A percentile compares a stretch with the other conserved stretches of the same genome.
Evolutionary conservation across 2,888 invertebrate genomes (phyloP).

Genomic region (Eristalinus aeneus): DNA sequence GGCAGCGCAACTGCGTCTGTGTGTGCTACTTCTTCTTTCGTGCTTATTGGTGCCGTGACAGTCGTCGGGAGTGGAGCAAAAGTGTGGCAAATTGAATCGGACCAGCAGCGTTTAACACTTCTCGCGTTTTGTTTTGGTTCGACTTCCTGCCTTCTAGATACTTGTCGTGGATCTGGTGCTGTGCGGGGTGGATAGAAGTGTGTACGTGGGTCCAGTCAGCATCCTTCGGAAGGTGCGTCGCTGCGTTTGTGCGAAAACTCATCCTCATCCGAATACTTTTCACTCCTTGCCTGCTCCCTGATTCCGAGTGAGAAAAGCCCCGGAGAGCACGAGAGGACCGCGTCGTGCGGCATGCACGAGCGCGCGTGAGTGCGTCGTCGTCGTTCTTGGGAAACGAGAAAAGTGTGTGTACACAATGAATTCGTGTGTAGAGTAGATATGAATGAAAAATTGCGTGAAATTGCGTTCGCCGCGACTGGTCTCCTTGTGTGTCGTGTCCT

Average conservation of each 20-base stretch:
- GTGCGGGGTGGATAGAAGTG: neutral
- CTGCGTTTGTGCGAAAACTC: conserved; percentile 6
- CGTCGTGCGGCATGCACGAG: conserved; percentile 11
- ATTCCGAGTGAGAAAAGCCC: conserved; percentile 50
- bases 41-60: neutral
- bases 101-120: conserved; percentile 32
- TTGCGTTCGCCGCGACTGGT: neutral
- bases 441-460: conserved; percentile 52
- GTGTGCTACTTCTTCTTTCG: neutral
- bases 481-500: neutral
- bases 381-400: conserved; percentile 13
- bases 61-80: neutral
- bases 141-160: neutral
- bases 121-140: conserved; percentile 52
- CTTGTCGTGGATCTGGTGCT: conserved; percentile 27
- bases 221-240: conserved; percentile 2
- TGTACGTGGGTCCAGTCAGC: conserved; percentile 14
- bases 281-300: conserved; percentile 42
- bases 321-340: neutral
- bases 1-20: neutral
- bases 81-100: conserved; percentile 12
- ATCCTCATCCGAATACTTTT: neutral
- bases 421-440: conserved; percentile 61
- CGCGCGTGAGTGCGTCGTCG: neutral
- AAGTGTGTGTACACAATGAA: conserved; percentile 63